Base-by-base conservation (phyloP, 2,113 vertebrate genomes). In the Equus przewalskii region DNA sequence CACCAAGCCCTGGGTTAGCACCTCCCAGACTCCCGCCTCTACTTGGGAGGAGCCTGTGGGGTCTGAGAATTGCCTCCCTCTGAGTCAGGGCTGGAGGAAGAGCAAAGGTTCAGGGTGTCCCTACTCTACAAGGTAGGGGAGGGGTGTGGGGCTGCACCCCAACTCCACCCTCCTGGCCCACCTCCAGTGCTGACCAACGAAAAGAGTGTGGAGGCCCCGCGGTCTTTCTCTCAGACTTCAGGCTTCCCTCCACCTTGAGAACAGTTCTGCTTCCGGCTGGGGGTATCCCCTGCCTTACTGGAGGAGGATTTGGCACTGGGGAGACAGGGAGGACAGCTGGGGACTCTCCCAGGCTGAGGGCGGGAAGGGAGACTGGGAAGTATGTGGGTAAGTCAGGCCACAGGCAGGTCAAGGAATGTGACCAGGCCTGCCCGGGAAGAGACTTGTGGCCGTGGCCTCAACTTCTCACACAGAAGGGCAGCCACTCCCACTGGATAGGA, bases 331-430 rank as follows among this genome's bases (percentile, higher is more conserved):
- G 56, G 75, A n/a, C 46, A 75, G 64, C 28, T 1, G 5, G 89
- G 60, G 51, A 89, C 44, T 79, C 54, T 79, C 83, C 83, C 58
- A 70, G 72, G 80, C 73, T 15, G 22, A 87, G 73, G 79, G 79
- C 1, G 2, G 82, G n/a, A 97, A 95, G 51, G 92, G 91, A 89
- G 91, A 79, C 73, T 96, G 93, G 96, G 95, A 95, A 96, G 51
- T 64, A 21, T 44, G 18, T 60, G 76, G 75, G 69, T 89, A 93
- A 96, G 58, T 96, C 93, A 94, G 95, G 82, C 97, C 97, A 97
- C 69, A 85, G 82, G 79, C 82, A 69, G 51, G 72, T 84, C 28
- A 60, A 96, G 67, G 97, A 98, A 98, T 98, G 97, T 98, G 92
- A 91, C 96, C 75, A 62, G 89, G 96, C 98, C 93, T 97, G 97